A percentile compares a stretch with the other conserved stretches of the same genome.
phyloP scores from a whole-genome alignment of 2,888 invertebrate genomes.

The Drosophila subsilvestris region DNA sequence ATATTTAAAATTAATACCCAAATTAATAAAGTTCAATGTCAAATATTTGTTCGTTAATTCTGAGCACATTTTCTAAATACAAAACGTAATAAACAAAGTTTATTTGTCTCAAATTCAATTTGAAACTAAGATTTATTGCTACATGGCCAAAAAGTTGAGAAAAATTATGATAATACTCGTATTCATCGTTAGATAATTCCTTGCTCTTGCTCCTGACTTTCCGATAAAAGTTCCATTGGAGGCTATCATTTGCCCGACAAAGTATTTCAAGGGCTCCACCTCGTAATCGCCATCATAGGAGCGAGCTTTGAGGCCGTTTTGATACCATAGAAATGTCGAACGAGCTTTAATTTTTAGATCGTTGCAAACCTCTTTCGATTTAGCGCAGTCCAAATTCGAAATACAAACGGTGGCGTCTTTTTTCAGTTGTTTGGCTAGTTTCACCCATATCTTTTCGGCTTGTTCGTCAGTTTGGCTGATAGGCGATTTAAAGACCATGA shows the following conservation, averaged over 20 bases:
- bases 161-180: neutral
- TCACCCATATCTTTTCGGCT: neutral
- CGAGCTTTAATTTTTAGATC: neutral
- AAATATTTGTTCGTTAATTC: no score
- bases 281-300: neutral
- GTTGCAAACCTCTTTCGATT: neutral
- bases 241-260: neutral
- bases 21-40: no score
- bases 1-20: no score
- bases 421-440: neutral
- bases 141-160: no score
- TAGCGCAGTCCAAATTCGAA: neutral
- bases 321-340: constrained; percentile 11
- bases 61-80: no score
- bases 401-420: neutral
- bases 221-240: neutral
- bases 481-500: neutral
- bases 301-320: neutral
- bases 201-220: neutral
- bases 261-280: neutral
- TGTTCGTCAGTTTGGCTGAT: neutral
- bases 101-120: no score
- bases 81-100: no score
- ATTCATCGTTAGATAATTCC: neutral
- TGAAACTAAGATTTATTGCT: no score